Percentiles rank a stretch among this genome's conserved stretches.
Conservation (phyloP, 2,888 invertebrate species). For the Caenorhabditis drosophilae region DNA sequence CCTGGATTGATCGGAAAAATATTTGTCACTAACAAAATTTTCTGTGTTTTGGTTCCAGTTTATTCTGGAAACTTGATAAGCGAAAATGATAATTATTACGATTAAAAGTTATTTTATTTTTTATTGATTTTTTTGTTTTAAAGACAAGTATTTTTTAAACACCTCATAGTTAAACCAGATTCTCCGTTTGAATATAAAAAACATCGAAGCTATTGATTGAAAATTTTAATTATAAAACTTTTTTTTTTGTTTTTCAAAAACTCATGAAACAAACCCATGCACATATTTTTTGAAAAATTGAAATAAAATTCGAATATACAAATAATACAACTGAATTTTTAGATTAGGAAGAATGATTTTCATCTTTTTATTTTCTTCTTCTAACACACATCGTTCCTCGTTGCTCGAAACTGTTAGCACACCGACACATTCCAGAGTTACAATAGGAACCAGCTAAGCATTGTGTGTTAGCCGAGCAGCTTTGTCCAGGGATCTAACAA, state of each 20-base stretch:
- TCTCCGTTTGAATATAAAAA: too few species aligned
- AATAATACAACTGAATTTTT: too few species aligned
- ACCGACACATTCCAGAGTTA: constrained; percentile 34
- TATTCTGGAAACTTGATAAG: constrained; percentile 9
- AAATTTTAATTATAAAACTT: too few species aligned
- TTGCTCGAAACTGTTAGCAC: constrained; percentile 44
- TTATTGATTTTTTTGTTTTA: neutral
- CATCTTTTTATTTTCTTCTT: constrained; percentile 38
- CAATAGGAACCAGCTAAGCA: constrained; percentile 37
- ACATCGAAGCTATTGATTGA: too few species aligned
- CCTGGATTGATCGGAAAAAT: constrained; percentile 29
- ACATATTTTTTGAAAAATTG: neutral
- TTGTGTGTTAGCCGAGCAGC: constrained; percentile 27
- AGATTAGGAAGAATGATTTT: too few species aligned
- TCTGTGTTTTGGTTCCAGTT: constrained; percentile 32
- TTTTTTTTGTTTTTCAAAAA: constrained; percentile 1
- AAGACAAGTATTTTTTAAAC: constrained; percentile 2
- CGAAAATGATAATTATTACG: constrained; percentile 7
- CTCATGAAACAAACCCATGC: too few species aligned
- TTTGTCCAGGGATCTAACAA: constrained; percentile 38
- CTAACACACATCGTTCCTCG: constrained; percentile 46
- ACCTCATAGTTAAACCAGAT: too few species aligned
- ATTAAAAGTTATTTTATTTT: neutral
- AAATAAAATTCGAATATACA: neutral
- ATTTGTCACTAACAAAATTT: constrained; percentile 34